Evolutionary conservation across 2,888 invertebrate species (phyloP), one percentile per base, ranked within the genome.

Genomic region (Siphonodentalium dalli): DNA sequence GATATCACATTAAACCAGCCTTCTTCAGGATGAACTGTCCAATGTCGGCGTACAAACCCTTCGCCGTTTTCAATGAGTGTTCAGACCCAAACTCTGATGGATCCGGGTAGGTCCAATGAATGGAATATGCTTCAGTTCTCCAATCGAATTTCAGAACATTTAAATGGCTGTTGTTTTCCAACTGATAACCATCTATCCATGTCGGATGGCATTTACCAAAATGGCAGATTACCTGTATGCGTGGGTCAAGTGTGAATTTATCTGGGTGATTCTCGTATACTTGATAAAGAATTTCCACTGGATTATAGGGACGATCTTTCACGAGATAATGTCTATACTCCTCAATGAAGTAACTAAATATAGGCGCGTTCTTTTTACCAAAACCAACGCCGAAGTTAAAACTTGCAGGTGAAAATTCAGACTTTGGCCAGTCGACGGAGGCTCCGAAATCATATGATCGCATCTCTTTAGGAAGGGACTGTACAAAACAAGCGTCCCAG

Each of bases 21-120:
- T 58, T 48, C 15, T 47, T 54, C 29, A 74, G 46, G 2, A 74
- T 67, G 40, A 55, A 59, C 38, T 63, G 53, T 4, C 70, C 74
- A 11, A 74, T 55, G 15, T 68, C 63, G 2, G 65, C 71, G 46
- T 67, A 65, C 27, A 72, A 56, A 9, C 68, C 57, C 8, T 47
- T 50, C 13, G 61, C 44, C 1, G 51, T 38, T 0, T 56, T 28
- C 38, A 74, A 47, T 1, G 55, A 48, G 4, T 66, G 52, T 44
- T 56, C 54, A 46, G 63, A 61, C 20, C 37, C 46, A 29, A 65
- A 66, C 49, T 69, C 74, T 2, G 38, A 40, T 0, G 74, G 74
- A 45, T 71, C 69, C 3, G 73, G 74, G 43, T 66, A 58, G n/a
- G 73, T 73, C 71, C 71, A 72, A 49, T 75, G 75, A 37, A 74